Evolutionary conservation across 1,140 invertebrate species (phyloP).

Genomic region (Heliconius congener): DNA sequence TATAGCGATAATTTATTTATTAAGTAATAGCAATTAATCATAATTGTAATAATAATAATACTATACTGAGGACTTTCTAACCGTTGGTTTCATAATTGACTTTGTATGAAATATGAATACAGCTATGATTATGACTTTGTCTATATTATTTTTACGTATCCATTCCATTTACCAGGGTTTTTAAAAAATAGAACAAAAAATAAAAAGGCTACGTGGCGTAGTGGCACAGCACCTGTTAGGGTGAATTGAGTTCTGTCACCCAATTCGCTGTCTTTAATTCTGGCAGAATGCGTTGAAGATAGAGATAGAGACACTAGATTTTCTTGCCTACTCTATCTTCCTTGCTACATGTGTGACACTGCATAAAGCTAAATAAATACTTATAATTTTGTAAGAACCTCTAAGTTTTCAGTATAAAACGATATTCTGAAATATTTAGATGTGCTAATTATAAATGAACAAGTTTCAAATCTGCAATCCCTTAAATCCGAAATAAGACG

Average conservation of each 20-base stretch:
- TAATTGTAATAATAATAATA: neutral
- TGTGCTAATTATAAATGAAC: too few relatives aligned
- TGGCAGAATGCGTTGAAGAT: neutral
- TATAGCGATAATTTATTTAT: constrained; percentile 6
- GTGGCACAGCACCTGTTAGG: too few relatives aligned
- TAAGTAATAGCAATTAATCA: constrained; percentile 9
- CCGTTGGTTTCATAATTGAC: neutral
- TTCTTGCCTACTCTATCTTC: neutral
- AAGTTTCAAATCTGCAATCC: too few relatives aligned
- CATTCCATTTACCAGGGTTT: neutral
- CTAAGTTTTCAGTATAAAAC: too few relatives aligned
- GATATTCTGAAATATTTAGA: too few relatives aligned
- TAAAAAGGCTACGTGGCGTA: neutral
- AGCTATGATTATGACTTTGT: neutral
- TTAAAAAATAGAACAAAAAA: neutral
- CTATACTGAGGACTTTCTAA: neutral
- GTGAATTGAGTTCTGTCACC: too few relatives aligned
- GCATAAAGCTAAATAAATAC: neutral
- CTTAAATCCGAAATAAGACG: too few relatives aligned
- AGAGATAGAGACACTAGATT: neutral
- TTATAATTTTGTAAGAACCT: neutral
- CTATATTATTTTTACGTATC: neutral
- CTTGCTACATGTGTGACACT: neutral
- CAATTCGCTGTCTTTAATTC: neutral
- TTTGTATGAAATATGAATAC: neutral